Base-by-base conservation (phyloP, 1,140 invertebrate species). In the Eueides isabella region DNA sequence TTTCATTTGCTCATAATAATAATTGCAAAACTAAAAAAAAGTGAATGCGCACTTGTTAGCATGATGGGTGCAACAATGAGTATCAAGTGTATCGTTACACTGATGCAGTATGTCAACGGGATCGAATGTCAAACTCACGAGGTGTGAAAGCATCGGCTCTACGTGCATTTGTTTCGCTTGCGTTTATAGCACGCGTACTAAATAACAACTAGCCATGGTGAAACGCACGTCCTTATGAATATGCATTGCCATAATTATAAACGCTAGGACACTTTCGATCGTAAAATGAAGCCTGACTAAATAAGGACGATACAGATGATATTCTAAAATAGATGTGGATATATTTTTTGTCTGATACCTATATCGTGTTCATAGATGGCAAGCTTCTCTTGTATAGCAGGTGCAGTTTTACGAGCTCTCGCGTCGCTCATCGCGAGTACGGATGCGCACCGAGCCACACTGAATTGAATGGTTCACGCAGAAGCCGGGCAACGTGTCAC, bases 331-430 rank as follows among this genome's bases (percentile, higher is more conserved):
- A 74, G 78, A 61, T 70, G 69, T 64, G 67, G 48, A 72, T 72
- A 71, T 78, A 74, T 76, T 65, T 78, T 68, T 76, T 76, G 29
- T 68, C 69, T 68, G 66, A 55, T 65, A 65, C 48, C 5, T 73
- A 62, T 93, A 93, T 90, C 90, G 84, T 92, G 89, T 82, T 90
- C 91, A 82, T 91, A 93, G 79, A 93, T 85, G 85, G 87, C 85
- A 67, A 93, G 86, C 82, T 90, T 92, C 81, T 91, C 87, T 80
- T 84, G 88, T 85, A 93, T 92, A 74, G 91, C 86, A 69, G 91
- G 89, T 76, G 90, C 82, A 67, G 87, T 71, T 84, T 84, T 88
- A 76, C 91, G 91, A 83, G 85, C 75, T 83, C 85, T 87, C 66
- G 85, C 74, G 77, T 89, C 89, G 83, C 86, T 88, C 90, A 91